phyloP scores from a whole-genome alignment of 2,888 invertebrate species.

The Drosophila nigritarsus region DNA sequence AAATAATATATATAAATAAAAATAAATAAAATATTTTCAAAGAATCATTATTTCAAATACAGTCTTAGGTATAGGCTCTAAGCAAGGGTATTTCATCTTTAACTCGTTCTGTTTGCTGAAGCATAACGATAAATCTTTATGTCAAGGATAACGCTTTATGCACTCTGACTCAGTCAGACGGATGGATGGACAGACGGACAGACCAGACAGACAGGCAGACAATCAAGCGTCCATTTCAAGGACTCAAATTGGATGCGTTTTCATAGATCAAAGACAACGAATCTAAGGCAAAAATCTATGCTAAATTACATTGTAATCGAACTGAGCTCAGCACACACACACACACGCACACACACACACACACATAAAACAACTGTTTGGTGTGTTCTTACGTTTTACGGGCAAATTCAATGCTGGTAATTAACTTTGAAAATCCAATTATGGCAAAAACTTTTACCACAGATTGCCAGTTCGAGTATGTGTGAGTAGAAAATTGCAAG shows the following conservation, averaged over 20 bases:
- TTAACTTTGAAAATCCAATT: constrained; percentile 83
- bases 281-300: constrained; percentile 62
- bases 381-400: constrained; percentile 71
- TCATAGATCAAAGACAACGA: constrained; percentile 32
- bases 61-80: background rate
- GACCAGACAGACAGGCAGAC: constrained; percentile 2
- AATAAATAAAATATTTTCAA: background rate
- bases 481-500: constrained; percentile 39
- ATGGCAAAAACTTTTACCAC: constrained; percentile 79
- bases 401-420: constrained; percentile 82
- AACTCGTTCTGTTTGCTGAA: background rate
- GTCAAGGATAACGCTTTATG: constrained; percentile 23
- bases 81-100: background rate
- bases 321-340: constrained; percentile 29
- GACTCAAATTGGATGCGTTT: constrained; percentile 3
- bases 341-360: background rate
- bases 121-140: background rate
- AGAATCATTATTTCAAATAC: background rate
- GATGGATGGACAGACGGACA: constrained; percentile 12
- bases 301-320: constrained; percentile 73
- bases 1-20: background rate
- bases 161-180: background rate
- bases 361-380: constrained; percentile 28
- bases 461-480: constrained; percentile 24
- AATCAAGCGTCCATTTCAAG: constrained; percentile 13